These are phyloP conservation scores for Pogoniulus pusillus DNA, from an alignment of 2,797 vertebrate species.

Conservation along the genomic window DNA sequence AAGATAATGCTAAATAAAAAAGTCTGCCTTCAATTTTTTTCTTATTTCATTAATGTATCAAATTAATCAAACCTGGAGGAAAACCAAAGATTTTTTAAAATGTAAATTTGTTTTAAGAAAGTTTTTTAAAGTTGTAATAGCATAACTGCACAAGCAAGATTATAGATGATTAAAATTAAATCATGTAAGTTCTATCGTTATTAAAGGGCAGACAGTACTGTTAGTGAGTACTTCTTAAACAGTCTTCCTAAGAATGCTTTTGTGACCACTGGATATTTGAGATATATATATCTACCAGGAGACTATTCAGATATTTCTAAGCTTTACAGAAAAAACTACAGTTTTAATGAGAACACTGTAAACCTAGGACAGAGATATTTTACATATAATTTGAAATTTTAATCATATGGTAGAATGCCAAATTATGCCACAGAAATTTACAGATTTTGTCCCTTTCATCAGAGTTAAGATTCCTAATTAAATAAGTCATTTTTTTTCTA, in stretches of 20 bases:
- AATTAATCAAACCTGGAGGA: neutral
- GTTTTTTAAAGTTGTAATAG: neutral
- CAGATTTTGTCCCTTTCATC: neutral
- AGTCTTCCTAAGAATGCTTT: neutral
- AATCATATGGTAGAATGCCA: neutral
- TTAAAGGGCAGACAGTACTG: neutral
- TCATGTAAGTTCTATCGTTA: neutral
- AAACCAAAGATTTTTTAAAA: neutral
- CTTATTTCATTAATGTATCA: neutral
- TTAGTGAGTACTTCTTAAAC: neutral
- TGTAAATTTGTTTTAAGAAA: neutral
- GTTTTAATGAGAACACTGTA: neutral
- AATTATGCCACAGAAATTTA: neutral
- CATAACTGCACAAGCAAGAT: neutral
- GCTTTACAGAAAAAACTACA: neutral
- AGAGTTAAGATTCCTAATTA: slow-evolving; percentile 18
- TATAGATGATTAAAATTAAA: neutral
- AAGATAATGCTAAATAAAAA: neutral
- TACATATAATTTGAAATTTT: neutral
- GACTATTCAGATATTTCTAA: neutral
- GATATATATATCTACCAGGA: neutral
- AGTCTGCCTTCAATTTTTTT: neutral
- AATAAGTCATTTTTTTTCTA: slow-evolving; percentile 2
- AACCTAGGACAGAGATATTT: neutral
- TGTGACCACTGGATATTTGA: neutral